Evolutionary conservation across 2,888 invertebrate species (phyloP).

Genomic region (Erannis defoliaria): DNA sequence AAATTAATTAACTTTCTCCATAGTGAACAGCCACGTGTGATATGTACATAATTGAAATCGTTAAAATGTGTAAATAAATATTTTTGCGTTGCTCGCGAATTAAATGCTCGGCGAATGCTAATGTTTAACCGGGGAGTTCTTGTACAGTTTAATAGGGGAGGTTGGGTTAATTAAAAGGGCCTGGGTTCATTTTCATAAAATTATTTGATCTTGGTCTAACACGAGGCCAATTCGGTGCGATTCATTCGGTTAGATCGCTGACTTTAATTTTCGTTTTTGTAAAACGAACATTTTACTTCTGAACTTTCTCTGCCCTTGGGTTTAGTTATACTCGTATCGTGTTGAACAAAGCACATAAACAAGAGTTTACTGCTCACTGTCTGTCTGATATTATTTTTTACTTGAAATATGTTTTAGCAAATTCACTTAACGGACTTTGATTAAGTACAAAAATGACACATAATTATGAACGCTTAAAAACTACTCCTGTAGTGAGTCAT

Average conservation of each 20-base stretch:
- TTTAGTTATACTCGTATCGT: constrained; percentile 60
- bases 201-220: constrained; percentile 80
- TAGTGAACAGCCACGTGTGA: constrained; percentile 67
- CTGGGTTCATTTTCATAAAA: constrained; percentile 82
- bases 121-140: constrained; percentile 84
- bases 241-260: constrained; percentile 69
- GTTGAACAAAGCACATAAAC: constrained; percentile 68
- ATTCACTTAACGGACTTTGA: no score
- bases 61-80: constrained; percentile 74
- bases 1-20: constrained; percentile 72
- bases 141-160: constrained; percentile 81
- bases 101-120: constrained; percentile 82
- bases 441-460: no score
- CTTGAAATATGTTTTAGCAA: constrained; percentile 60
- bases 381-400: constrained; percentile 68
- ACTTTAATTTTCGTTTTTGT: constrained; percentile 75
- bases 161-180: constrained; percentile 84
- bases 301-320: constrained; percentile 48
- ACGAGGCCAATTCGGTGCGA: constrained; percentile 69
- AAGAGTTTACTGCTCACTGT: constrained; percentile 73
- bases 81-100: constrained; percentile 73
- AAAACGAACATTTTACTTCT: constrained; percentile 53
- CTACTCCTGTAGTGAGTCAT: no score
- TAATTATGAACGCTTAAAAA: no score
- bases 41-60: constrained; percentile 66